Evolutionary conservation across 1,140 invertebrate species (phyloP), one percentile per base, ranked within the genome.

Genomic region (Archivesica marissinica): DNA sequence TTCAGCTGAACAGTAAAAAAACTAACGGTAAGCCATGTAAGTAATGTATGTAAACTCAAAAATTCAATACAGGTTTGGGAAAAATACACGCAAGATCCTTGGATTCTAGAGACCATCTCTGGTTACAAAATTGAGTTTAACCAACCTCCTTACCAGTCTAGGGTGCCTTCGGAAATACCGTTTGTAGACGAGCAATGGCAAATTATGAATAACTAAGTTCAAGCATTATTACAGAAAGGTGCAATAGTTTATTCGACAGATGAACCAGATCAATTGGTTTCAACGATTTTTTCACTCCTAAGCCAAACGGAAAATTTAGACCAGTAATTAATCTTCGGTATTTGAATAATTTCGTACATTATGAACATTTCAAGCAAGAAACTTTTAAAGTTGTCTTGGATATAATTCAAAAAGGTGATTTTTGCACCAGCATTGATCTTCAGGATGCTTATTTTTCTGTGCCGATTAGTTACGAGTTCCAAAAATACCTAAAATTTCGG

Each of bases 311-410:
- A 20, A 74, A 76, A 25, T 75, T 47, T 61, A 0, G 84, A 30
- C 76, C 70, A 20, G 74, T 84, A 17, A 35, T 88, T 2, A 88
- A 88, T 76, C 47, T 88, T 1, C 86, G 78, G 38, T 23, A 72
- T 50, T 75, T 83, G 17, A 88, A 88, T 74, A 15, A 52, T 13
- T 86, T 85, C 61, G 72, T 87, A 33, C 0, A 38, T 23, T 86
- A 88, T 77, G 54, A 79, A 28, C 82, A 88, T 79, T 88, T 87
- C 39, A 87, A 88, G 70, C 76, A 72, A 56, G 86, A 88, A 41
- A 83, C 64, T 20, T 81, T 88, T 33, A 33, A 52, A 25, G 64
- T 68, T 35, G 78, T 76, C 56, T 44, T 87, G 3, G 61, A 61
- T 13, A 28, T 82, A 4, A 83, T 88, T 33, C 52, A 77, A 35